phyloP scores from a whole-genome alignment of 2,888 invertebrate species.

The Autographa pulchrina region DNA sequence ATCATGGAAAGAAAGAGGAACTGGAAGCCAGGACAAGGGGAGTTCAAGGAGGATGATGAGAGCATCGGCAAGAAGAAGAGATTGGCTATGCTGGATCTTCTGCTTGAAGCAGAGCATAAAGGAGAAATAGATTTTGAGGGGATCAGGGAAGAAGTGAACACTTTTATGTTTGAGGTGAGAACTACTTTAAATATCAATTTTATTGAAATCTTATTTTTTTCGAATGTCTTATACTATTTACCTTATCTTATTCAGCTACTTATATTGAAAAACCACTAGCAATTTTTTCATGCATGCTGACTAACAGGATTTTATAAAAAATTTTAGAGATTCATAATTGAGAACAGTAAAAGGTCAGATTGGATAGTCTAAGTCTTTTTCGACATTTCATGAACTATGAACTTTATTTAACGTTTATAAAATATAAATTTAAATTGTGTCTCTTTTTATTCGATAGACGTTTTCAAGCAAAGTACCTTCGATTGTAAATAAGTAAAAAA shows the following conservation, averaged over 20 bases:
- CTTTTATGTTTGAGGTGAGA: constrained; percentile 92
- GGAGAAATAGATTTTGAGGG: constrained; percentile 90
- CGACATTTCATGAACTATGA: background rate
- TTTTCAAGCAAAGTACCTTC: no score
- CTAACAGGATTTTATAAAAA: no score
- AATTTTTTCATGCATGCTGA: no score
- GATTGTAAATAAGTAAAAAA: no score
- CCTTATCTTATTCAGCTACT: no score
- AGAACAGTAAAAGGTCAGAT: background rate
- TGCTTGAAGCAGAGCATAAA: constrained; percentile 89
- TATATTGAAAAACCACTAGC: no score
- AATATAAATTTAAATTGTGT: no score
- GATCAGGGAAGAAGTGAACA: constrained; percentile 92
- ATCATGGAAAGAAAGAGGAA: constrained; percentile 83
- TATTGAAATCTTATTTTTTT: no score
- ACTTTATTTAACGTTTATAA: background rate
- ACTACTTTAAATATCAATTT: background rate
- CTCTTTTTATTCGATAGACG: no score
- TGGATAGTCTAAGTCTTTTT: background rate
- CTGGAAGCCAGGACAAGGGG: constrained; percentile 46
- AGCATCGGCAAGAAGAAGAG: constrained; percentile 77
- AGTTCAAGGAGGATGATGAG: constrained; percentile 31
- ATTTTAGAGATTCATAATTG: no score
- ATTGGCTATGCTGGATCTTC: constrained; percentile 91
- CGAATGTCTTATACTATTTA: no score